Conservation (phyloP, 2,113 vertebrate genomes). For the Brevimyrus niger region DNA sequence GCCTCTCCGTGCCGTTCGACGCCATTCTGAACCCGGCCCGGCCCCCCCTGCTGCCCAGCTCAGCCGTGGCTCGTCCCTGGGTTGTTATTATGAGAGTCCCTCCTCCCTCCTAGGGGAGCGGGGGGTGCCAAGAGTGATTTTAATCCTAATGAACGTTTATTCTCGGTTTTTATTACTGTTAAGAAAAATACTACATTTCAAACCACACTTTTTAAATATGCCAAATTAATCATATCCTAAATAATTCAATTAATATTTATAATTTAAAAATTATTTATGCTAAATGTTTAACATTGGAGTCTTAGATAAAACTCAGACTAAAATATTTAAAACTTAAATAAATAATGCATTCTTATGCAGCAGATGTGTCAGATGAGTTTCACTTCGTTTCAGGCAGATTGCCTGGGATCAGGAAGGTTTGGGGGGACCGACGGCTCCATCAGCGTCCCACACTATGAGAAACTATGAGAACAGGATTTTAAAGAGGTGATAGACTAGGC, state of each 20-base stretch:
- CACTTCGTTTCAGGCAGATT: not conserved
- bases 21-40: slow-evolving; percentile 56
- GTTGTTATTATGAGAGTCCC: not conserved
- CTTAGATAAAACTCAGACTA: not conserved
- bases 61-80: not conserved
- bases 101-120: not conserved
- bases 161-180: not conserved
- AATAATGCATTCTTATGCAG: slow-evolving; percentile 3
- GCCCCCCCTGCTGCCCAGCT: not conserved
- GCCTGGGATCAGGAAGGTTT: not conserved
- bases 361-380: not conserved
- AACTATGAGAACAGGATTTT: not conserved
- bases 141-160: not conserved
- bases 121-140: not conserved
- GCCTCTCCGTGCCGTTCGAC: slow-evolving; percentile 65
- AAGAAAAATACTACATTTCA: not conserved
- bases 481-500: not conserved
- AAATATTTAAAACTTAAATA: slow-evolving; percentile 7
- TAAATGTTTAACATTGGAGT: not conserved
- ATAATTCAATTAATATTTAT: not conserved
- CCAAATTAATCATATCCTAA: not conserved
- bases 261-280: not conserved
- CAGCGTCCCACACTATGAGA: not conserved
- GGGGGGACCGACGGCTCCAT: not conserved
- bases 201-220: not conserved